Evolutionary conservation across 2,113 vertebrate genomes (phyloP), one percentile per base, ranked within the genome.

Genomic region (Plecotus auritus): DNA sequence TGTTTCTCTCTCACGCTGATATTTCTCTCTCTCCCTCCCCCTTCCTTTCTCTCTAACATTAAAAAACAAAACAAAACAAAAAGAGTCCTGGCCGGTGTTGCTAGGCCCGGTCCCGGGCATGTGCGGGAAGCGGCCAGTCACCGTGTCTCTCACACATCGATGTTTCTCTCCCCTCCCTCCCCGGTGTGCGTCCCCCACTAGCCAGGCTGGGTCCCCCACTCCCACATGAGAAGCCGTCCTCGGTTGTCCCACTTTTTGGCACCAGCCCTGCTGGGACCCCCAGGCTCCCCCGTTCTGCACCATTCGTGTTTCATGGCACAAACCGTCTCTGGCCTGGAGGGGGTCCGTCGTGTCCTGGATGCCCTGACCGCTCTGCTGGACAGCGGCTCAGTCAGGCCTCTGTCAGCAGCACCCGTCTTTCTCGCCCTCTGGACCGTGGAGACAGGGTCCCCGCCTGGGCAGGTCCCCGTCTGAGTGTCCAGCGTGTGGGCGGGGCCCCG

Each of bases 321-420:
- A 14, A 16, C 80, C 20, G 1, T 17, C 56, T 30, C 67, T 45
- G 92, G 32, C 12, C 54, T 45, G 12, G 7, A 45, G 40, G 9
- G 0, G 66, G 40, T 32, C 3, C 0, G 10, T 0, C 0, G 2
- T 11, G 16, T 42, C 66, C 91, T 22, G 69, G 49, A 4, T 1
- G 7, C 59, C 35, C 17, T 6, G 32, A 3, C 17, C 0, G 0
- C 69, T 2, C 9, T 11, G 61, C 42, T 37, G 16, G 28, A 0
- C 0, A 2, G 86, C 4, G 0, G 13, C 9, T 7, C 3, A 1
- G 40, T 3, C 14, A 0, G 0, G 0, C 26, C 45, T 77, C 14
- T 10, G 77, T 51, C 23, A 17, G 42, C 32, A 2, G 40, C 30
- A 8, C 4, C 82, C 0, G 2, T 54, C 3, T 12, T 16, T 14